Percentiles rank a stretch among this genome's conserved stretches.
phyloP scores from a whole-genome alignment of 2,797 vertebrate genomes.

The Smutsia temminckii region DNA sequence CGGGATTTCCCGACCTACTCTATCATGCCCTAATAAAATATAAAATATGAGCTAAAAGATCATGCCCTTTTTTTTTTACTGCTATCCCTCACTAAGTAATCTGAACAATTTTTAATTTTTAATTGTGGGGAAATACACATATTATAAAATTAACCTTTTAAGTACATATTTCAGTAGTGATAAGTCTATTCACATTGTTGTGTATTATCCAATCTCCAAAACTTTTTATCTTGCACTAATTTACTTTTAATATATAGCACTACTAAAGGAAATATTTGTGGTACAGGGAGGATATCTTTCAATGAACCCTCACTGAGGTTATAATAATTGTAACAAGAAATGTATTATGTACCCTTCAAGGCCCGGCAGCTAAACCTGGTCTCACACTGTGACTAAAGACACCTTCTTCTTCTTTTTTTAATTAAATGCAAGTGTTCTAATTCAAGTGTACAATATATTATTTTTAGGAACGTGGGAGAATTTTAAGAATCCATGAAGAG shows the following conservation, averaged over 20 bases:
- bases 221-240: not conserved
- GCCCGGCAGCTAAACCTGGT: conserved; percentile 75
- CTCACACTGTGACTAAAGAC: conserved; percentile 75
- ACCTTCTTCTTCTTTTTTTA: conserved; percentile 45
- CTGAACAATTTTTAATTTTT: not conserved
- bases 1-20: not conserved
- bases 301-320: conserved; percentile 55
- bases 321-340: conserved; percentile 73
- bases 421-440: conserved; percentile 19
- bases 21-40: conserved; percentile 12
- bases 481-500: conserved; percentile 93
- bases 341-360: conserved; percentile 65
- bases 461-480: conserved; percentile 93
- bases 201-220: not conserved
- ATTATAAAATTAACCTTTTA: not conserved
- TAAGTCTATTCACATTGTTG: not conserved
- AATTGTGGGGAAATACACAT: not conserved
- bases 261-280: conserved; percentile 10
- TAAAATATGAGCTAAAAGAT: not conserved
- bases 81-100: not conserved
- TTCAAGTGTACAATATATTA: conserved; percentile 41
- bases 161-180: not conserved
- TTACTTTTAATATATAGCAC: not conserved
- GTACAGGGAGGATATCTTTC: not conserved
- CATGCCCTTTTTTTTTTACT: conserved; percentile 7